Base-by-base conservation (phyloP, 2,888 invertebrate species). In the Cryptocephalus moraei region DNA sequence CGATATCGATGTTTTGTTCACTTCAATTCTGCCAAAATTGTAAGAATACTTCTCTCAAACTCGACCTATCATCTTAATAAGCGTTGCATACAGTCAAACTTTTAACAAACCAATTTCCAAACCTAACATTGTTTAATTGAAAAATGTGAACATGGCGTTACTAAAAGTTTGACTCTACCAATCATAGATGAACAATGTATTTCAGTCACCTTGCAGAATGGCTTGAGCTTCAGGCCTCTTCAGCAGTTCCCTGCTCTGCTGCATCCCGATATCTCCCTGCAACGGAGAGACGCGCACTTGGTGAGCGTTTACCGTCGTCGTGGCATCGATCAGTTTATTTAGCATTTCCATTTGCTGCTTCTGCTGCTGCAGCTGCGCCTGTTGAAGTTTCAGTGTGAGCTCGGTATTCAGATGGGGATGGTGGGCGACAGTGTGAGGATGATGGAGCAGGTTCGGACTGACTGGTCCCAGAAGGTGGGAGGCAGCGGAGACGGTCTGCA, bases 161-260 rank as follows among this genome's bases (percentile, higher is more conserved):
- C n/a, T n/a, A n/a, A 22, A 22, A 22, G 22, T 22, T 22, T 22
- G 6, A 6, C 22, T 22, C 22, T 22, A 22, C 22, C 22, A 22
- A 22, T 22, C n/a, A n/a, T n/a, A n/a, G n/a, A n/a, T 22, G 2
- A 22, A 22, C 32, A 38, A 8, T 9, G 10, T 36, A 9, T 36
- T n/a, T 32, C 33, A 52, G 59, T 56, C 64, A 84, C 84, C 84
- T 69, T 85, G 83, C 56, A 88, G 75, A 49, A 89, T 81, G 42
- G 85, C 84, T 67, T 85, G 84, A 10, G 85, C 84, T 64, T 87
- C 87, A 0, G 85, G 85, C 53, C 85, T 70, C 65, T 81, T 82
- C 49, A 86, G 66, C 54, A 86, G 69, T 52, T 86, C 85, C 42
- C 81, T 72, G 58, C 66, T 81, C 77, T 58, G 75, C 69, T 61